Base-by-base conservation (phyloP, 1,140 invertebrate species). In the Caerostris extrusa region DNA sequence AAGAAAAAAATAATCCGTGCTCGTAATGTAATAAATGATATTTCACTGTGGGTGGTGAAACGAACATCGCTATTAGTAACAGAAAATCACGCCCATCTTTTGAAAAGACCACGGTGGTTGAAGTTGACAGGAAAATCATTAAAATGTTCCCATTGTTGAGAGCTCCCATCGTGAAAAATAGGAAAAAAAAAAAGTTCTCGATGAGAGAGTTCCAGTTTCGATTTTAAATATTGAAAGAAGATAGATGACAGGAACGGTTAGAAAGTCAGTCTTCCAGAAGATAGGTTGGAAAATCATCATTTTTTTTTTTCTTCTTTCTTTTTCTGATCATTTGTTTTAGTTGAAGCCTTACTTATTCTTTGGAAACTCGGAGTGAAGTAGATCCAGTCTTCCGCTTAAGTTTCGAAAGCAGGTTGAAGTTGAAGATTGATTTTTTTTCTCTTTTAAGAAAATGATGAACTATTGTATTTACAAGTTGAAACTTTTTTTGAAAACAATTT, bases 41-140 rank as follows among this genome's bases (percentile, higher is more conserved):
- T 77, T 77, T 77, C 69, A 10, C 69, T 77, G 69, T 34, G 19
- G 69, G 69, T 53, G 34, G 69, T 12, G 19, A 77, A 77, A 77
- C 34, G 7, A 34, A 77, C 69, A 77, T 34, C 69, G 69, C 69
- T 77, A 77, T 77, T 77, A 77, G 50, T 10, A 34, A 50, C 69
- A 10, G 69, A 77, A 77, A 77, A 77, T 77, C 19, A 50, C 69
- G 69, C 69, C 69, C 69, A 77, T 19, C 10, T 34, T 53, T 10
- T 12, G 69, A 34, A 34, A 77, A n/a, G 64, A 67, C 64, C n/a
- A 19, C 3, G 64, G 19, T 7, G 69, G 69, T 77, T 53, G 34
- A 77, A 77, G 69, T 77, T 77, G 69, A 50, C 69, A 77, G 69
- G 69, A 77, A 77, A 77, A 77, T 77, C 69, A 77, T 77, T 77